Evolutionary conservation across 2,113 vertebrate species (phyloP).

Genomic region (Oncorhynchus tshawytscha): DNA sequence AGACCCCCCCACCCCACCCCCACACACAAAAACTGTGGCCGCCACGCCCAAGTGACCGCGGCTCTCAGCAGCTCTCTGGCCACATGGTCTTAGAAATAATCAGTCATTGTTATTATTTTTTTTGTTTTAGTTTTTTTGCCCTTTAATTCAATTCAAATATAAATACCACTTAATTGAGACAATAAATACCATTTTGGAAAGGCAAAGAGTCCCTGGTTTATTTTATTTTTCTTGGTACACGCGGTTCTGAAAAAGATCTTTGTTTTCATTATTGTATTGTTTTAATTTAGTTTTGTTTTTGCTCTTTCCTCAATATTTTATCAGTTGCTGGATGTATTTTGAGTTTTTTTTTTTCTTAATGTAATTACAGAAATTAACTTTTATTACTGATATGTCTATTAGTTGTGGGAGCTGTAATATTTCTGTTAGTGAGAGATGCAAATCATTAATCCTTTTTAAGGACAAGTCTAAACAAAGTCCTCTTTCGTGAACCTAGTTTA

Average conservation of each 20-base stretch:
- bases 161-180: conserved; percentile 76
- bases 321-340: conserved; percentile 82
- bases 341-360: conserved; percentile 76
- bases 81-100: conserved; percentile 54
- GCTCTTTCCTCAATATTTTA: conserved; percentile 73
- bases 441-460: conserved; percentile 70
- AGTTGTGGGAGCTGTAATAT: conserved; percentile 77
- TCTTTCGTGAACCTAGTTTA: conserved; percentile 68
- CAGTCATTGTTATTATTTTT: conserved; percentile 61
- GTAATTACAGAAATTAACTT: conserved; percentile 84
- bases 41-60: neutral
- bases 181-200: conserved; percentile 80
- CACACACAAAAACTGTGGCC: conserved; percentile 58
- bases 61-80: conserved; percentile 56
- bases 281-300: conserved; percentile 29
- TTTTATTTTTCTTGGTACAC: conserved; percentile 83
- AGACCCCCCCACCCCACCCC: conserved; percentile 81
- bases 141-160: conserved; percentile 65
- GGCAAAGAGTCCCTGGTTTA: conserved; percentile 89
- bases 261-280: conserved; percentile 55
- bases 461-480: conserved; percentile 69
- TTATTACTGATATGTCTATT: conserved; percentile 82
- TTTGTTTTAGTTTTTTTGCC: conserved; percentile 44
- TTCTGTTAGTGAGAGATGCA: conserved; percentile 75
- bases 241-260: conserved; percentile 71